These are phyloP conservation scores for Diaperis boleti DNA, from an alignment of 2,888 invertebrate genomes.

Conservation along the genomic window DNA sequence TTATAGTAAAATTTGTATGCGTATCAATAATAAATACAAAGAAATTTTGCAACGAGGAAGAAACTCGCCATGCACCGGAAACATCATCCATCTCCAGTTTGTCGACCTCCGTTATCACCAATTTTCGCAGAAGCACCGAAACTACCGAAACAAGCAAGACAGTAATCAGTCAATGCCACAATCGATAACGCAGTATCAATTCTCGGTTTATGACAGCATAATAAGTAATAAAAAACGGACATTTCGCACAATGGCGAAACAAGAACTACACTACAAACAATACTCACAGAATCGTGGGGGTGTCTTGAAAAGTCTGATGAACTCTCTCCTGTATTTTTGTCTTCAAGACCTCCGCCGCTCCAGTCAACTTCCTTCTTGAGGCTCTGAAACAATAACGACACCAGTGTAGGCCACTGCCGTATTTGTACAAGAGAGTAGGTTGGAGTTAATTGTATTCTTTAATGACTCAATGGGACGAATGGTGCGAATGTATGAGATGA, in stretches of 20 bases:
- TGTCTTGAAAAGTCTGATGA: conserved; percentile 81
- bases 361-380: conserved; percentile 91
- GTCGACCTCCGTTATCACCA: too few species aligned
- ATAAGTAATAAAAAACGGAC: too few species aligned
- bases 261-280: conserved; percentile 32
- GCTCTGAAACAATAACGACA: conserved; percentile 73
- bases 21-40: too few species aligned
- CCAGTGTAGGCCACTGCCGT: conserved; percentile 11
- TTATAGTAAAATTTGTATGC: too few species aligned
- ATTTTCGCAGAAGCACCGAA: too few species aligned
- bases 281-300: conserved; percentile 86
- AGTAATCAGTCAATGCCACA: too few species aligned
- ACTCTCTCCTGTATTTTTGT: conserved; percentile 81
- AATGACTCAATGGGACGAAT: conserved; percentile 19
- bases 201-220: too few species aligned
- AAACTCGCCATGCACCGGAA: too few species aligned
- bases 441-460: conserved; percentile 15
- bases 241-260: neutral
- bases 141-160: too few species aligned
- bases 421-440: conserved; percentile 16
- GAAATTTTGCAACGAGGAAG: too few species aligned
- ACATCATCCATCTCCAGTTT: too few species aligned
- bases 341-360: conserved; percentile 77
- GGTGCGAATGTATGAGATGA: neutral
- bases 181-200: neutral